Conservation (phyloP, 23 tunicate species). For the Styela plicata region DNA sequence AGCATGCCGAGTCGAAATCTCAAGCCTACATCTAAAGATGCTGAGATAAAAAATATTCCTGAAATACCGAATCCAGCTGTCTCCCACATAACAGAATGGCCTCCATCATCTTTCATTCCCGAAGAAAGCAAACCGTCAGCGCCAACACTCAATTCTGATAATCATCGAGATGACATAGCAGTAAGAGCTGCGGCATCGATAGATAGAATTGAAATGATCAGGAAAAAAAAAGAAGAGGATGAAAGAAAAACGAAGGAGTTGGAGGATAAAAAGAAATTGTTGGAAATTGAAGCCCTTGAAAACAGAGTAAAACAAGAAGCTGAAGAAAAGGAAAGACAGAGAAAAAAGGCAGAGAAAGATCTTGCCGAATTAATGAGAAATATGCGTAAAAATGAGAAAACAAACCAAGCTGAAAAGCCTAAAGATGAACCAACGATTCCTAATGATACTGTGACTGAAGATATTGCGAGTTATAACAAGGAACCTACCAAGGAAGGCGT, state of each 20-base stretch:
- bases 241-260: constrained; percentile 25
- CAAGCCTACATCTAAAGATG: neutral
- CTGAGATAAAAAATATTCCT: neutral
- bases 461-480: too few species aligned
- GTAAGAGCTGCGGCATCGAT: neutral
- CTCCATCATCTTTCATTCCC: neutral
- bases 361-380: constrained; percentile 61
- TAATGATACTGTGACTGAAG: too few species aligned
- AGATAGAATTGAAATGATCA: constrained; percentile 22
- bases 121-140: neutral
- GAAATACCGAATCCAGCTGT: neutral
- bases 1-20: neutral
- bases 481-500: too few species aligned
- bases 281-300: neutral
- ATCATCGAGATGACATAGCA: neutral
- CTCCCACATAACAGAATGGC: neutral
- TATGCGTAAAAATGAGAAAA: neutral
- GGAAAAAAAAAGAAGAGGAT: constrained; percentile 47
- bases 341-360: constrained; percentile 49
- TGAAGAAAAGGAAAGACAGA: constrained; percentile 34
- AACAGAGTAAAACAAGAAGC: constrained; percentile 21
- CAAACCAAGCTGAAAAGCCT: neutral
- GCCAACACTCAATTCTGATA: neutral
- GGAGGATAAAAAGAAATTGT: constrained; percentile 5
- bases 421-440: too few species aligned